phyloP scores from a whole-genome alignment of 2,888 invertebrate genomes.

The Hydraecia micacea region DNA sequence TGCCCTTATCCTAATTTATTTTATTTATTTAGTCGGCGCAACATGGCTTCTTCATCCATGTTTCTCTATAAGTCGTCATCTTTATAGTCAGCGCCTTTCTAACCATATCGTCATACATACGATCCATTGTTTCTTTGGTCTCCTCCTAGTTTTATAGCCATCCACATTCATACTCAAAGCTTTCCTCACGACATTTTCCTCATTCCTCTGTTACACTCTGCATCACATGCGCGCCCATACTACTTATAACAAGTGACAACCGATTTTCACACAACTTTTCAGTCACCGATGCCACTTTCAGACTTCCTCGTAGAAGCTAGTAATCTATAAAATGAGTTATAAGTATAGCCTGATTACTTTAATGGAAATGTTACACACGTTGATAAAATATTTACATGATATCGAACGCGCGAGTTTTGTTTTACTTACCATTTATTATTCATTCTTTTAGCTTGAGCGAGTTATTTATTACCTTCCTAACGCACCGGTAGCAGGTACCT shows the following conservation, averaged over 20 bases:
- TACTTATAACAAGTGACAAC: not conserved
- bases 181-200: not conserved
- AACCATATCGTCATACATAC: not conserved
- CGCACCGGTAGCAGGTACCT: not conserved
- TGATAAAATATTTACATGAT: not conserved
- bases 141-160: not conserved
- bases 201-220: not conserved
- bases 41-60: no score
- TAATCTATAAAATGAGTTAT: not conserved
- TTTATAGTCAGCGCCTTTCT: not conserved
- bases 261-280: not conserved
- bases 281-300: not conserved
- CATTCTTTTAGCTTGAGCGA: not conserved
- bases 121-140: not conserved
- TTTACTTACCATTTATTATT: slow-evolving; percentile 15
- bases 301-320: not conserved
- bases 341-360: not conserved
- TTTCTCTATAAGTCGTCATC: no score
- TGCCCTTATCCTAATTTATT: not conserved
- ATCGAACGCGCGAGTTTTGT: not conserved
- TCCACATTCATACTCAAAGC: not conserved
- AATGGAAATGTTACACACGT: not conserved
- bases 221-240: not conserved
- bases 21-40: not conserved
- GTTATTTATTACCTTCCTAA: not conserved